These are phyloP conservation scores for Drosophila cognata DNA, from an alignment of 2,888 invertebrate species.

Conservation along the genomic window DNA sequence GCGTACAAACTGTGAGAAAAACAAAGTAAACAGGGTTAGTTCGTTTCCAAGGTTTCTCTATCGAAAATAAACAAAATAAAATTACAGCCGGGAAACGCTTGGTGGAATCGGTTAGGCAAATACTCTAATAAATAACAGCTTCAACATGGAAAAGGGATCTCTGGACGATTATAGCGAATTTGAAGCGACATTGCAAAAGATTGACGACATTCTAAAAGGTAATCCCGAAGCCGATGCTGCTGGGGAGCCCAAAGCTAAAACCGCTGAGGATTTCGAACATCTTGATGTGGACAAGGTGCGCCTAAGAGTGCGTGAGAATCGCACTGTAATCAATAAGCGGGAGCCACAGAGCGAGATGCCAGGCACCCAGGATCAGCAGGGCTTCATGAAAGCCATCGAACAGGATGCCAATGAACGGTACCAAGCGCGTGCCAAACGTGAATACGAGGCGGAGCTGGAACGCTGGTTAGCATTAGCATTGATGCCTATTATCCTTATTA, in stretches of 20 bases:
- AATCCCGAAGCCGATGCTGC: constrained; percentile 4
- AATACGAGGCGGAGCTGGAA: constrained; percentile 90
- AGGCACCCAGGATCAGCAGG: constrained; percentile 86
- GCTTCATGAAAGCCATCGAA: constrained; percentile 91
- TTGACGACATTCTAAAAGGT: constrained; percentile 77
- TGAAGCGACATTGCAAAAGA: constrained; percentile 83
- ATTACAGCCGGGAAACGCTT: constrained; percentile 3
- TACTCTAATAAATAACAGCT: neutral
- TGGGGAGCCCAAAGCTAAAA: constrained; percentile 21
- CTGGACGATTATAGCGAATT: constrained; percentile 81
- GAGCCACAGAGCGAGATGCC: constrained; percentile 12
- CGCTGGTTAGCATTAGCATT: constrained; percentile 84
- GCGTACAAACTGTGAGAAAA: constrained; percentile 93
- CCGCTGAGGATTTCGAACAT: constrained; percentile 82
- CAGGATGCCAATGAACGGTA: constrained; percentile 90
- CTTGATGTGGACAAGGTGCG: constrained; percentile 85
- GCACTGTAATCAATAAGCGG: constrained; percentile 88
- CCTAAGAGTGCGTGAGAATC: constrained; percentile 87
- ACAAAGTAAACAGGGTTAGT: constrained; percentile 31
- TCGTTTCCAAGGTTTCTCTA: constrained; percentile 38
- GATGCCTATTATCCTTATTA: neutral
- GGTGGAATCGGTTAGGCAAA: neutral
- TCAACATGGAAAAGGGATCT: constrained; percentile 19
- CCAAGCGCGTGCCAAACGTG: constrained; percentile 88
- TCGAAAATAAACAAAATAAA: constrained; percentile 5